Percentiles rank a stretch among this genome's conserved stretches.
phyloP scores from a whole-genome alignment of 1,140 invertebrate species.

The Heliconius congener region DNA sequence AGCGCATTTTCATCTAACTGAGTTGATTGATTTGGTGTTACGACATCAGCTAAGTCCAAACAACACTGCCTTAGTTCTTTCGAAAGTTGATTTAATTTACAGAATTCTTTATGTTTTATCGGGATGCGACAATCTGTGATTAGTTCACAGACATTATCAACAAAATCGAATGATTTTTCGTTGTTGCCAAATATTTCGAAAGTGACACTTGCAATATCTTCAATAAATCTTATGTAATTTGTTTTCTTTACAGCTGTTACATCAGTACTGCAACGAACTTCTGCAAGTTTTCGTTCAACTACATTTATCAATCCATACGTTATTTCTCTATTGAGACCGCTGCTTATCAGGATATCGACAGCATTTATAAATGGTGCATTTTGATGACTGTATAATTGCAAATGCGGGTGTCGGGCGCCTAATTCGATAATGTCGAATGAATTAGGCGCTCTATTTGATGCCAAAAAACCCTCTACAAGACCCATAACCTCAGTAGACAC shows the following conservation, averaged over 20 bases:
- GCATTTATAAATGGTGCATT: slow-evolving; percentile 77
- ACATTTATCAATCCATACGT: slow-evolving; percentile 78
- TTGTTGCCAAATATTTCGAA: slow-evolving; percentile 78
- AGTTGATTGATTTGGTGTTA: slow-evolving; percentile 48
- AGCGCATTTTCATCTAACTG: slow-evolving; percentile 60
- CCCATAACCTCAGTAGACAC: slow-evolving; percentile 77
- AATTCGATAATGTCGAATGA: slow-evolving; percentile 76
- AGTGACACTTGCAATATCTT: slow-evolving; percentile 76
- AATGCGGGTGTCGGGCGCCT: slow-evolving; percentile 67
- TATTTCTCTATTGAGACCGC: slow-evolving; percentile 77
- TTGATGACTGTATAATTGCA: slow-evolving; percentile 76
- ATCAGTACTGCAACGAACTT: slow-evolving; percentile 68
- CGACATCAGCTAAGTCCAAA: slow-evolving; percentile 61
- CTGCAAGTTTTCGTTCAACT: slow-evolving; percentile 75
- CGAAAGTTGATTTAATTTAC: slow-evolving; percentile 72
- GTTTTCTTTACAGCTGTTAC: slow-evolving; percentile 72
- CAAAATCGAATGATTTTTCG: slow-evolving; percentile 69
- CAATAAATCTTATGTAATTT: slow-evolving; percentile 76
- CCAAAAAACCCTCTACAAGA: slow-evolving; percentile 74
- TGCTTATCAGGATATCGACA: slow-evolving; percentile 75
- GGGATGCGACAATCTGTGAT: slow-evolving; percentile 74
- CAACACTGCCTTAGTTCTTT: slow-evolving; percentile 71
- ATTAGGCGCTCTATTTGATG: slow-evolving; percentile 72
- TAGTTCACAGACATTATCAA: slow-evolving; percentile 73
- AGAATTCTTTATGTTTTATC: slow-evolving; percentile 77